These are phyloP conservation scores for Chromobotia macracanthus DNA, from an alignment of 2,797 vertebrate genomes.

Conservation along the genomic window DNA sequence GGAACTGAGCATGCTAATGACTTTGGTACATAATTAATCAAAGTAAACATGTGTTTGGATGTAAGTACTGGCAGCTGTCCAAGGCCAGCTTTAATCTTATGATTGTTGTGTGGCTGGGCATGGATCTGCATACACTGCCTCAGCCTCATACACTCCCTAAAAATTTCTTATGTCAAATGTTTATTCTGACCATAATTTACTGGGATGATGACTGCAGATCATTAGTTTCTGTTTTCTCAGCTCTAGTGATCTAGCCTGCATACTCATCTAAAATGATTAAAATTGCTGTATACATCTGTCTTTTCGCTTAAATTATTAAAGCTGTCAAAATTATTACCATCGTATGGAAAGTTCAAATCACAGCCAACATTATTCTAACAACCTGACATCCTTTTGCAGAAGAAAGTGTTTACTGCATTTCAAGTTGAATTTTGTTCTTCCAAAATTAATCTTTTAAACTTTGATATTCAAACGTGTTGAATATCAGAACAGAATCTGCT, in stretches of 20 bases:
- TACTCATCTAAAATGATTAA: background rate
- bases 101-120: constrained; percentile 42
- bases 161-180: constrained; percentile 37
- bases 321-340: constrained; percentile 4
- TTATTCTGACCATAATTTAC: constrained; percentile 48
- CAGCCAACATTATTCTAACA: background rate
- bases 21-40: constrained; percentile 52
- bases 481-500: background rate
- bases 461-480: background rate
- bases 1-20: constrained; percentile 32
- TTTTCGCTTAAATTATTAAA: constrained; percentile 14
- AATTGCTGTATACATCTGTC: background rate
- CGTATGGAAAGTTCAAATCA: background rate
- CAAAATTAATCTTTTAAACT: background rate
- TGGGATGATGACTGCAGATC: constrained; percentile 38
- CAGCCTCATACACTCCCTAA: too few relatives aligned
- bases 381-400: background rate
- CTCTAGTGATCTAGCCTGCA: constrained; percentile 26
- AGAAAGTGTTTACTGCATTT: background rate
- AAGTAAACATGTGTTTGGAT: constrained; percentile 46
- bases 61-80: constrained; percentile 31
- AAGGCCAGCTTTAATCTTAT: constrained; percentile 44
- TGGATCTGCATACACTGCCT: background rate
- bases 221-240: constrained; percentile 31
- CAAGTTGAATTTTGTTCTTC: background rate